These are phyloP conservation scores for Pegoplata infirma DNA, from an alignment of 2,888 invertebrate species.

Conservation along the genomic window DNA sequence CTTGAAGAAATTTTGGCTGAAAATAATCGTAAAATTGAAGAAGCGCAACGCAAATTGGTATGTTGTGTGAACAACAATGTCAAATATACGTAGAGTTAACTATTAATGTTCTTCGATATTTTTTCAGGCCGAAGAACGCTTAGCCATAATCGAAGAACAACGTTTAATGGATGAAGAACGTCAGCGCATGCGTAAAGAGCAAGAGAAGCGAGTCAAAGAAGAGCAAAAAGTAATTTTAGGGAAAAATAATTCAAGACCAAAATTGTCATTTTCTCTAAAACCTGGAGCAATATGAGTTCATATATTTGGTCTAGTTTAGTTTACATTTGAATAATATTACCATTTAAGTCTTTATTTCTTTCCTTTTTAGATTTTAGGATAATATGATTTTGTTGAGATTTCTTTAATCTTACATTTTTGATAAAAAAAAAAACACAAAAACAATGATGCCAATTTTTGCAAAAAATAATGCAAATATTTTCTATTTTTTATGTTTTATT, in stretches of 20 bases:
- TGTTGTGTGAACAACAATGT: no score
- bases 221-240: slow-evolving; percentile 98
- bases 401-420: slow-evolving; percentile 44
- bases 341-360: slow-evolving; percentile 43
- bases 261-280: slow-evolving; percentile 93
- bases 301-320: slow-evolving; percentile 14
- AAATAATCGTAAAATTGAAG: slow-evolving; percentile 98
- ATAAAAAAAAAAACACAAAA: neutral
- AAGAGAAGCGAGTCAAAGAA: slow-evolving; percentile 93
- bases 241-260: slow-evolving; percentile 97
- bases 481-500: neutral
- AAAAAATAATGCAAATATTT: slow-evolving; percentile 8
- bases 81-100: no score
- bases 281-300: slow-evolving; percentile 84
- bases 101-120: no score
- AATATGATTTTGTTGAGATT: slow-evolving; percentile 50
- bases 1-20: slow-evolving; percentile 97
- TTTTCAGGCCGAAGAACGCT: slow-evolving; percentile 95
- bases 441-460: slow-evolving; percentile 14
- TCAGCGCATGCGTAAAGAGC: slow-evolving; percentile 94
- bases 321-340: neutral
- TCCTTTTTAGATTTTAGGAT: slow-evolving; percentile 54
- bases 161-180: slow-evolving; percentile 97
- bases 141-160: slow-evolving; percentile 98
- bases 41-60: slow-evolving; percentile 97